A percentile compares a stretch with the other conserved stretches of the same genome.
These are phyloP conservation scores for Papio anubis DNA, from an alignment of 2,113 vertebrate species.

Conservation along the genomic window DNA sequence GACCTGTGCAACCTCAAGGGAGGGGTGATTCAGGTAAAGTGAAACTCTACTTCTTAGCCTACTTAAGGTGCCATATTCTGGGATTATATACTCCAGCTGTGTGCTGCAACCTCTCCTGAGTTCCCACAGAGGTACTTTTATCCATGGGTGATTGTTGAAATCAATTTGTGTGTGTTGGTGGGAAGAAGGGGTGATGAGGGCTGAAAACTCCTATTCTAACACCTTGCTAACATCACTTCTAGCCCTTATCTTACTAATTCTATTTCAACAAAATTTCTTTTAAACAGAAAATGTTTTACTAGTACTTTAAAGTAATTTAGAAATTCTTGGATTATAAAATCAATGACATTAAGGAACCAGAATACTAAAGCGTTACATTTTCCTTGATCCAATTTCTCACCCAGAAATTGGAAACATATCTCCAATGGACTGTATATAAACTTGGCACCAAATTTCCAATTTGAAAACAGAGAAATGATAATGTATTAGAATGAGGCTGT, in stretches of 20 bases:
- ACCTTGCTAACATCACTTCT: neutral
- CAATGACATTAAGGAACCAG: neutral
- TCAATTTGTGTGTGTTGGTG: neutral
- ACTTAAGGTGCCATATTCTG: neutral
- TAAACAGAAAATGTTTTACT: neutral
- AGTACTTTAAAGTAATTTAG: neutral
- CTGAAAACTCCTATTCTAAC: neutral
- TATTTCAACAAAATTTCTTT: neutral
- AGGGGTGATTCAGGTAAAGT: neutral
- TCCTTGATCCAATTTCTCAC: neutral
- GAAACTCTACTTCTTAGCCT: neutral
- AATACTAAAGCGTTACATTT: neutral
- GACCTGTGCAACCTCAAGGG: neutral
- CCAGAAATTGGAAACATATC: neutral
- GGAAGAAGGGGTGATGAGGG: neutral
- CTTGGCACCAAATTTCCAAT: neutral
- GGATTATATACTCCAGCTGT: neutral
- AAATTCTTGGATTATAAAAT: neutral
- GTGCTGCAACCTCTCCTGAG: neutral
- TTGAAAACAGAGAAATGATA: neutral
- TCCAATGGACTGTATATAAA: neutral
- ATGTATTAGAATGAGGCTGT: neutral
- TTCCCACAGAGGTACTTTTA: neutral
- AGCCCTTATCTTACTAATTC: neutral
- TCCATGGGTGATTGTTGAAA: neutral